phyloP scores from a whole-genome alignment of 2,888 invertebrate species.

The Epistrophe eligans region DNA sequence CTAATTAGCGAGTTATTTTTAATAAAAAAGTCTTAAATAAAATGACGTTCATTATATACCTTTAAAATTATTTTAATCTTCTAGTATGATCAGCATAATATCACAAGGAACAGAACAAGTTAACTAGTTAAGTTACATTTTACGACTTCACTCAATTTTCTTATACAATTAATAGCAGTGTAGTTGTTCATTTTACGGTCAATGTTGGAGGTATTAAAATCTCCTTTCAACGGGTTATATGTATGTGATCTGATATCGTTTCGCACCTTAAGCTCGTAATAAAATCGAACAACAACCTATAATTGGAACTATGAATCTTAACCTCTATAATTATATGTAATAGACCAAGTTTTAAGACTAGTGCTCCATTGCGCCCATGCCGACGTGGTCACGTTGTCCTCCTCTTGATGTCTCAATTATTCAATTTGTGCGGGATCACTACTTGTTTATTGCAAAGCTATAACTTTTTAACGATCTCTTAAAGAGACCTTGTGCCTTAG shows the following conservation, averaged over 20 bases:
- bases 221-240: background rate
- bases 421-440: slow-evolving; percentile 34
- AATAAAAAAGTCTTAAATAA: too few species aligned
- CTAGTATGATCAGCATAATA: background rate
- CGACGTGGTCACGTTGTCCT: background rate
- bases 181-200: background rate
- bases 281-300: slow-evolving; percentile 28
- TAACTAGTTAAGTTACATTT: background rate
- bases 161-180: slow-evolving; percentile 27
- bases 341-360: background rate
- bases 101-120: background rate
- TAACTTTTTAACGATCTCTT: slow-evolving; percentile 54
- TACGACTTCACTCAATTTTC: background rate
- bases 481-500: background rate
- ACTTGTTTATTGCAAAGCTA: slow-evolving; percentile 48
- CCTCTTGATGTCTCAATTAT: slow-evolving; percentile 57
- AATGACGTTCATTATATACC: background rate
- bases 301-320: slow-evolving; percentile 29
- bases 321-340: slow-evolving; percentile 27
- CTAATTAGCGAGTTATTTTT: too few species aligned
- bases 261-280: slow-evolving; percentile 25
- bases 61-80: background rate
- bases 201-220: background rate
- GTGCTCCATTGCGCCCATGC: background rate
- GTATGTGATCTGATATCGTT: slow-evolving; percentile 31